Conservation (phyloP, 2,797 vertebrate genomes). For the Tarsius wallacei region DNA sequence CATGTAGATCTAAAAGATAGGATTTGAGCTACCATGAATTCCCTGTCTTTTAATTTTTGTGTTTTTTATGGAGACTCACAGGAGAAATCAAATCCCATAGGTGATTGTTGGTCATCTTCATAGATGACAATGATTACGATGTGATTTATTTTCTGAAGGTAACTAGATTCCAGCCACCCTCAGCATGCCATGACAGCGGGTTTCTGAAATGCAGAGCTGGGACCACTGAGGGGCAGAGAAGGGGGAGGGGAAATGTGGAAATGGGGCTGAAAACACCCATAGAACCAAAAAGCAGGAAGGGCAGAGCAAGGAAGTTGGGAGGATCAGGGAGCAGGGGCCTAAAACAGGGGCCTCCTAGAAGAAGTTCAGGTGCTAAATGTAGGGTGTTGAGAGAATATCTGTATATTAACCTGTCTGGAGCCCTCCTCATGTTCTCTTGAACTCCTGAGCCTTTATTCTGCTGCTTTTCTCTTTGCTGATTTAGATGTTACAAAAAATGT, state of each 20-base stretch:
- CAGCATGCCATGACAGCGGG: not conserved
- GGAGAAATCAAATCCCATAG: not conserved
- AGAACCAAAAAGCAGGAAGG: not conserved
- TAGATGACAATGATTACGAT: not conserved
- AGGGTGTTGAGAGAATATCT: not conserved
- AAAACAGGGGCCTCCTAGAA: not conserved
- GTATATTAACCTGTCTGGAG: not conserved
- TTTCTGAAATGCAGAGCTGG: not conserved
- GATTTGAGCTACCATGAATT: not conserved
- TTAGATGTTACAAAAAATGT: not conserved
- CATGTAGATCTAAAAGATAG: fast-evolving
- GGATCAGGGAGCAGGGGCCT: not conserved
- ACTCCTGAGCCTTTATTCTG: not conserved
- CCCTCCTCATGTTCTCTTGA: not conserved
- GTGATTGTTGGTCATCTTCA: not conserved
- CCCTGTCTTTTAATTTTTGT: not conserved
- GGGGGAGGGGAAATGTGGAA: fast-evolving
- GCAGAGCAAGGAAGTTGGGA: fast-evolving
- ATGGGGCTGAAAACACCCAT: fast-evolving
- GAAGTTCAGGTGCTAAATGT: fast-evolving
- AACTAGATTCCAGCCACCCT: not conserved
- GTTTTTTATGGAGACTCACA: not conserved
- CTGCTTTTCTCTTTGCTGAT: not conserved
- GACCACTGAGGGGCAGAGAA: fast-evolving
- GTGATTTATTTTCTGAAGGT: not conserved